These are phyloP conservation scores for Drosophila subobscura DNA, from an alignment of 1,140 invertebrate species.

Conservation along the genomic window DNA sequence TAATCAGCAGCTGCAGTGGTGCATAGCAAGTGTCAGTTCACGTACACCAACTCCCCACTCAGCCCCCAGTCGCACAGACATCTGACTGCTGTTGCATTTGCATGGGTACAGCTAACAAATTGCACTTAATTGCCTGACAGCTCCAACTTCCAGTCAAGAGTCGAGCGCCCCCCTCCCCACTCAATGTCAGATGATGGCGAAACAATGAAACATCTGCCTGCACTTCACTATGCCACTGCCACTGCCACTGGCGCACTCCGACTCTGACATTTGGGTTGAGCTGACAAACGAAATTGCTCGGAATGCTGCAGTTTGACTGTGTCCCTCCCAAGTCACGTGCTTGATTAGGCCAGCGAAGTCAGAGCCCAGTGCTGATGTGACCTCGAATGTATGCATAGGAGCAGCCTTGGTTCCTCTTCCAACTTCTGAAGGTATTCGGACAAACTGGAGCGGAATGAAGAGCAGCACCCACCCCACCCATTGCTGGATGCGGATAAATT, in stretches of 20 bases:
- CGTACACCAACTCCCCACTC: not conserved
- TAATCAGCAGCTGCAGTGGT: conserved; percentile 42
- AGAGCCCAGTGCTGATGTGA: not conserved
- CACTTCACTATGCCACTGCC: too few relatives aligned
- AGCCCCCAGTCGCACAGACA: not conserved
- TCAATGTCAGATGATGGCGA: conserved; percentile 15
- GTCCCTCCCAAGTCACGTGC: conserved; percentile 6
- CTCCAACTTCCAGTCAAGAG: conserved; percentile 36
- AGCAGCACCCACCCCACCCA: not conserved
- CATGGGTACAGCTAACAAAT: conserved; percentile 50
- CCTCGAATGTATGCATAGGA: conserved; percentile 9
- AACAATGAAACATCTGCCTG: conserved; percentile 6
- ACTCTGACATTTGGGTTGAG: too few relatives aligned
- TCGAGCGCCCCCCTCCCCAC: not conserved
- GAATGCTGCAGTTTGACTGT: not conserved
- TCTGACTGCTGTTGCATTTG: conserved; percentile 33
- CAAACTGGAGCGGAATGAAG: conserved; percentile 50
- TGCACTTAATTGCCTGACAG: conserved; percentile 72
- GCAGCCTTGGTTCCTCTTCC: conserved; percentile 5
- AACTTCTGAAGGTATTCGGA: conserved; percentile 16
- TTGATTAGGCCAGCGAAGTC: conserved; percentile 11
- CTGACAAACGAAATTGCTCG: not conserved
- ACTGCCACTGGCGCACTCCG: too few relatives aligned
- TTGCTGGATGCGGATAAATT: conserved; percentile 48
- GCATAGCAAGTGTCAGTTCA: conserved; percentile 27